Percentiles rank a stretch among this genome's conserved stretches.
phyloP scores from a whole-genome alignment of 2,113 vertebrate genomes.

The Pagrus major region DNA sequence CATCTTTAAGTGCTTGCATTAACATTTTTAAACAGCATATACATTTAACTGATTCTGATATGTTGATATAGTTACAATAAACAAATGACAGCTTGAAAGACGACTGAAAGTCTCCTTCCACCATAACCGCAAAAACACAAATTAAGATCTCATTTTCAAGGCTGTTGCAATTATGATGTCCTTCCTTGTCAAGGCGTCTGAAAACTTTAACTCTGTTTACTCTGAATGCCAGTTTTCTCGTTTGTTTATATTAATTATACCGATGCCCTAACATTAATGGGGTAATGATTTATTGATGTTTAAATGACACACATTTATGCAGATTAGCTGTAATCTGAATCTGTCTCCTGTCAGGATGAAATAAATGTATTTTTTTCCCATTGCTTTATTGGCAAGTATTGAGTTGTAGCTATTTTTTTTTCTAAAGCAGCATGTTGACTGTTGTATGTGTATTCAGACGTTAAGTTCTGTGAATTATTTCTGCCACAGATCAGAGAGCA shows the following conservation, averaged over 20 bases:
- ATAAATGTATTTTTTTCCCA: neutral
- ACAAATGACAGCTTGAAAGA: neutral
- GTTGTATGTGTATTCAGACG: slow-evolving; percentile 55
- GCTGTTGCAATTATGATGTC: slow-evolving; percentile 3
- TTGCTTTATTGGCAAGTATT: slow-evolving; percentile 20
- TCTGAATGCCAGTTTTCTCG: neutral
- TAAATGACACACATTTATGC: slow-evolving; percentile 6
- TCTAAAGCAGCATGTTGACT: slow-evolving; percentile 28
- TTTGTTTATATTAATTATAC: slow-evolving; percentile 13
- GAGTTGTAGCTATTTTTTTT: slow-evolving; percentile 10
- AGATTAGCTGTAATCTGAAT: neutral
- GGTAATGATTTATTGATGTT: neutral
- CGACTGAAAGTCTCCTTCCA: neutral
- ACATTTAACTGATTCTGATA: neutral
- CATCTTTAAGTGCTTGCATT: neutral
- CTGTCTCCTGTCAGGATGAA: slow-evolving; percentile 7
- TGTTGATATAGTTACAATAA: neutral
- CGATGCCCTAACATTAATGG: neutral
- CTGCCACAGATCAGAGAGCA: slow-evolving; percentile 37
- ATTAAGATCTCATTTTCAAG: neutral
- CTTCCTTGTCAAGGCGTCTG: neutral
- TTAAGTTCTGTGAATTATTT: slow-evolving; percentile 69
- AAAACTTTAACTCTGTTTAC: neutral
- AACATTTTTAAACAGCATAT: neutral
- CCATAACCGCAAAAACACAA: slow-evolving; percentile 2